A percentile compares a stretch with the other conserved stretches of the same genome.
Conservation (phyloP, 2,888 invertebrate species). For the Ferdinandea cuprea region DNA sequence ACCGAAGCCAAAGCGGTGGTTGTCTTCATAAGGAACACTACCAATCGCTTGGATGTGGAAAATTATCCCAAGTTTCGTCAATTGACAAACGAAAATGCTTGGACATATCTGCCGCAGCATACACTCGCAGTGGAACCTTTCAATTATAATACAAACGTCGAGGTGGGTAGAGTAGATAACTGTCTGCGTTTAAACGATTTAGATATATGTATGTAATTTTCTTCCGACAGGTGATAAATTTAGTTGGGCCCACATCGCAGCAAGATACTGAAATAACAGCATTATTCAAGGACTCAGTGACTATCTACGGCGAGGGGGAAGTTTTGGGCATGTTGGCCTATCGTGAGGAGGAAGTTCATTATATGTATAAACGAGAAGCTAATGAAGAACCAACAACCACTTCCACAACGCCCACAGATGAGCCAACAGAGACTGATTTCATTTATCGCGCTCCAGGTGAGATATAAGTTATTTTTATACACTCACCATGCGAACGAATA, state of each 20-base stretch:
- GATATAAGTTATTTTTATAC: conserved; percentile 49
- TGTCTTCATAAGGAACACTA: conserved; percentile 85
- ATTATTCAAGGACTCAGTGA: conserved; percentile 85
- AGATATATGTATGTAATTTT: conserved; percentile 5
- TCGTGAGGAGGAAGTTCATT: conserved; percentile 81
- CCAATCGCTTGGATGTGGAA: conserved; percentile 84
- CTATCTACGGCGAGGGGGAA: conserved; percentile 85
- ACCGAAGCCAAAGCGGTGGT: conserved; percentile 85
- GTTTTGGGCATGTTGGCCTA: conserved; percentile 85
- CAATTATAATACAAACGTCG: conserved; percentile 86
- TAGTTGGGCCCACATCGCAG: conserved; percentile 85
- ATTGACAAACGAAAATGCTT: conserved; percentile 84
- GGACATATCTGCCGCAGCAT: conserved; percentile 85
- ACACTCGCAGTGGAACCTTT: conserved; percentile 85
- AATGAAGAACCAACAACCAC: conserved; percentile 78
- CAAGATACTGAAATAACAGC: conserved; percentile 86
- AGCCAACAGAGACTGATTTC: conserved; percentile 82
- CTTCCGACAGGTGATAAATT: conserved; percentile 84
- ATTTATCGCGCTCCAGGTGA: conserved; percentile 85
- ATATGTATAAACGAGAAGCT: conserved; percentile 79
- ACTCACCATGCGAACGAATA: neutral
- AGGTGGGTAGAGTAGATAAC: conserved; percentile 81
- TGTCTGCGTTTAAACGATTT: neutral
- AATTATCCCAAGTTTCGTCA: conserved; percentile 85
- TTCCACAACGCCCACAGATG: conserved; percentile 78